phyloP scores from a whole-genome alignment of 2,797 vertebrate genomes.

The Sebastes taczanowskii region DNA sequence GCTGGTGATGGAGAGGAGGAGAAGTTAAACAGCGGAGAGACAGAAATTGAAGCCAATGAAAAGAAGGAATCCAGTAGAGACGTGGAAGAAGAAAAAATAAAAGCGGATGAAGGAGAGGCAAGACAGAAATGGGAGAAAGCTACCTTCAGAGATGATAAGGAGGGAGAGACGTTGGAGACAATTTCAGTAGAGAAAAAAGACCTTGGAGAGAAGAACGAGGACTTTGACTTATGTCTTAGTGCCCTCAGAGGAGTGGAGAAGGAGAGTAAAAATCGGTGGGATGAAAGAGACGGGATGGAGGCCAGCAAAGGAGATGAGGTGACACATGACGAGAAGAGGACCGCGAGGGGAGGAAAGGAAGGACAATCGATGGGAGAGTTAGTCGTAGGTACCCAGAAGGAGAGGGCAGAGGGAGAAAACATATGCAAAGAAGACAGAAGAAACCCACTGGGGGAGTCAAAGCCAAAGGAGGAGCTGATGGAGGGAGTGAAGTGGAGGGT shows the following conservation, averaged over 20 bases:
- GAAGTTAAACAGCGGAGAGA: slow-evolving; percentile 67
- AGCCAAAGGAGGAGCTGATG: background rate
- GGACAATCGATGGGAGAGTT: background rate
- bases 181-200: background rate
- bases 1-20: slow-evolving; percentile 60
- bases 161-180: background rate
- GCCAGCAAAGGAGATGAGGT: background rate
- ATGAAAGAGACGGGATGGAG: background rate
- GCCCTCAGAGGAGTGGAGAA: background rate
- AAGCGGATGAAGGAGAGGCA: background rate
- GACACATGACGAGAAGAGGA: background rate
- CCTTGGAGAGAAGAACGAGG: background rate
- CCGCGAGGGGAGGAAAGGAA: background rate
- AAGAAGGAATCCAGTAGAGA: slow-evolving; percentile 7
- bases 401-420: background rate
- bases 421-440: background rate
- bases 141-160: slow-evolving; percentile 3
- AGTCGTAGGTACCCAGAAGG: background rate
- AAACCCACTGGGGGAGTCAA: background rate
- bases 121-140: background rate
- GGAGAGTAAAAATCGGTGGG: background rate
- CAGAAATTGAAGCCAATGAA: background rate
- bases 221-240: slow-evolving; percentile 44
- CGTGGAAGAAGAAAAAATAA: background rate
- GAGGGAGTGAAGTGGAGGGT: background rate